These are phyloP conservation scores for Drosophila ezoana DNA, from an alignment of 2,888 invertebrate genomes.

Conservation along the genomic window DNA sequence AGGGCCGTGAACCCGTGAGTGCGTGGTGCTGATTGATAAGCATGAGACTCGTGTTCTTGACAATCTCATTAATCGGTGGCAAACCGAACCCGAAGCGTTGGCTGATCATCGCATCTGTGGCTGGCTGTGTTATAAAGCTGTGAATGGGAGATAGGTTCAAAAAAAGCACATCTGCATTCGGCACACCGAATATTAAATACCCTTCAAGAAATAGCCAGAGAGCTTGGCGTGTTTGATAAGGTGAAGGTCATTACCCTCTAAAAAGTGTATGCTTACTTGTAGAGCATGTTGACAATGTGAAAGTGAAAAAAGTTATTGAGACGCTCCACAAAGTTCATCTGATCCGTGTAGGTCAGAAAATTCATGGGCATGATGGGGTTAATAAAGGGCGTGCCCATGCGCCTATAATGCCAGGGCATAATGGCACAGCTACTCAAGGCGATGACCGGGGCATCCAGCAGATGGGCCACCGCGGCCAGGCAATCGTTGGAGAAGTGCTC, in stretches of 20 bases:
- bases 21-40: conserved; percentile 86
- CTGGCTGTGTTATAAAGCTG: conserved; percentile 78
- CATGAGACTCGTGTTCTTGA: conserved; percentile 81
- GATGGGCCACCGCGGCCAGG: conserved; percentile 87
- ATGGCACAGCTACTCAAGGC: conserved; percentile 86
- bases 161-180: no score
- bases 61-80: conserved; percentile 85
- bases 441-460: conserved; percentile 87
- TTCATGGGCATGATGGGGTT: conserved; percentile 86
- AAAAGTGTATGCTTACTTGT: conserved; percentile 55
- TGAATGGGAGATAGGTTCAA: conserved; percentile 1
- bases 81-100: conserved; percentile 84
- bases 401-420: conserved; percentile 87
- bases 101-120: conserved; percentile 83
- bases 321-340: conserved; percentile 84
- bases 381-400: conserved; percentile 86
- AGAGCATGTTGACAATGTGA: conserved; percentile 61
- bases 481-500: conserved; percentile 91
- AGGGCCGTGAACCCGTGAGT: conserved; percentile 85
- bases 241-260: no score
- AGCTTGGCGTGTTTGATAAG: no score
- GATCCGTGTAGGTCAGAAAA: conserved; percentile 85
- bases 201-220: no score
- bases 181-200: no score
- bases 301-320: conserved; percentile 84